Base-by-base conservation (phyloP, 2,797 vertebrate genomes). In the Tachyglossus aculeatus region DNA sequence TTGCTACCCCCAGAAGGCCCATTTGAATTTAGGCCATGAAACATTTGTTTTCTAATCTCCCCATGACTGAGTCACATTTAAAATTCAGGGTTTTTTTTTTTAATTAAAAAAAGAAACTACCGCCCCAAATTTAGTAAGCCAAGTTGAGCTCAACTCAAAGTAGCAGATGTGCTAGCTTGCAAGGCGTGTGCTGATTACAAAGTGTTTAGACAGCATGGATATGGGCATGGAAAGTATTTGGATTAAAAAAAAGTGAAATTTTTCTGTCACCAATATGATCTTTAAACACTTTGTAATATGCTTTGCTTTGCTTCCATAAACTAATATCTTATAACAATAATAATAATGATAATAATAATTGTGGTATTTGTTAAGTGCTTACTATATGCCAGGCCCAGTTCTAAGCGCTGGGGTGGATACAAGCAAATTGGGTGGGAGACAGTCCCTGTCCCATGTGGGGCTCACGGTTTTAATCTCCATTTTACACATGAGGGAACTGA, bases 51-150 rank as follows among this genome's bases (percentile, higher is more conserved):
- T 64, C 36, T 13, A 27, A 9, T 48, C 33, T 21, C 9, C 62
- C 70, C 71, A 57, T 36, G 2, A 25, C 51, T 48, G 29, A 55
- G 1, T 0, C 45, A 0, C 32, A 64, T 55, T 50, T 50, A 10
- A 59, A 51, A n/a, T n/a, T n/a, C n/a, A n/a, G n/a, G n/a, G n/a
- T 32, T 58, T 61, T 7, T 22, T 33, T 55, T 29, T 68, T 67
- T 47, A 78, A 62, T 75, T 27, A 61, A 9, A 51, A 51, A 31
- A 33, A n/a, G n/a, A n/a, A n/a, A n/a, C n/a, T n/a, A n/a, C n/a
- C n/a, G n/a, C n/a, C n/a, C n/a, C n/a, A n/a, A n/a, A n/a, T n/a
- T n/a, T n/a, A n/a, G n/a, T n/a, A n/a, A n/a, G n/a, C n/a, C n/a
- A n/a, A n/a, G 3, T 7, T 44, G 19, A 34, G 57, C 4, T 36